A percentile compares a stretch with the other conserved stretches of the same genome.
These are phyloP conservation scores for Nyctibius grandis DNA, from an alignment of 2,797 vertebrate genomes.

Conservation along the genomic window DNA sequence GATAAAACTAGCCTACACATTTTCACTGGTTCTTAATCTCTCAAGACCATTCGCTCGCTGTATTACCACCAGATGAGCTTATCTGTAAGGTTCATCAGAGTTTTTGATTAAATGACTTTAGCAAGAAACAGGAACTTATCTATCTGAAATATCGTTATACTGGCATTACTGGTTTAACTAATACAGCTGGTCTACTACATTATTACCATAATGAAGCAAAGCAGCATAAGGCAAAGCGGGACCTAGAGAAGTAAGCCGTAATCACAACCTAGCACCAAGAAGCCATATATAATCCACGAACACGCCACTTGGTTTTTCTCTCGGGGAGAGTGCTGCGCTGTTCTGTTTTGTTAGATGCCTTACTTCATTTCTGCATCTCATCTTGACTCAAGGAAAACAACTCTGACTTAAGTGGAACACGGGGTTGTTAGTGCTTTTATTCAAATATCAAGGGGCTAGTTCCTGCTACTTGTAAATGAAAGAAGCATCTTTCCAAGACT, in stretches of 20 bases:
- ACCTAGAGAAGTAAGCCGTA: background rate
- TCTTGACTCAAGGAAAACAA: background rate
- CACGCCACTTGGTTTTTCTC: accelerated
- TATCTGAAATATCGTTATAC: background rate
- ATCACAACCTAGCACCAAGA: background rate
- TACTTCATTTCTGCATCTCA: background rate
- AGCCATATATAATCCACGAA: background rate
- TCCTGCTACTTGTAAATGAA: background rate
- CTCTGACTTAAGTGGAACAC: background rate
- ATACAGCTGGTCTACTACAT: background rate
- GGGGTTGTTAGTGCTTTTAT: background rate
- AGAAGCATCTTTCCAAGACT: background rate
- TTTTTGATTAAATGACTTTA: background rate
- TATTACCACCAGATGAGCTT: background rate
- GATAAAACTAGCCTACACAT: background rate
- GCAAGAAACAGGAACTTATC: background rate
- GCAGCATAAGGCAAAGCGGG: background rate
- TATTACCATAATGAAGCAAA: background rate
- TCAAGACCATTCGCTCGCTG: background rate
- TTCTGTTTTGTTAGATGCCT: background rate
- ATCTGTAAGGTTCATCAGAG: background rate
- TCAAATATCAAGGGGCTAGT: background rate
- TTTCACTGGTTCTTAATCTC: background rate
- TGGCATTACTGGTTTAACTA: background rate
- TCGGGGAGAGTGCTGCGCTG: background rate